Percentiles rank a stretch among this genome's conserved stretches.
These are phyloP conservation scores for Callimorpha dominula DNA, from an alignment of 2,888 invertebrate species.

Conservation along the genomic window DNA sequence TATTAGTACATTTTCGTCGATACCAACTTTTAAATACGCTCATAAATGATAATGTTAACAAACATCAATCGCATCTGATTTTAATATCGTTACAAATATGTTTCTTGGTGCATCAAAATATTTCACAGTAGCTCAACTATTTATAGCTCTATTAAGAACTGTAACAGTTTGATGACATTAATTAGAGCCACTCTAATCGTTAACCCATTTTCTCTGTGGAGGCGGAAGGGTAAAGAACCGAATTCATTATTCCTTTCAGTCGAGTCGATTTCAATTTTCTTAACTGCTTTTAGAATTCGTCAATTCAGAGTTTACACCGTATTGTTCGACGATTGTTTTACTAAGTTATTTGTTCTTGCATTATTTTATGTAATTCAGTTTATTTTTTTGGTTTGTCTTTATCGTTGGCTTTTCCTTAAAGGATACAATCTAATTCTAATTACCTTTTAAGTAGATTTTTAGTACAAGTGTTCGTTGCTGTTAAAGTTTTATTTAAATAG, in stretches of 20 bases:
- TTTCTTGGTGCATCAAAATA: slow-evolving; percentile 47
- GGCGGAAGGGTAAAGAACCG: slow-evolving; percentile 52
- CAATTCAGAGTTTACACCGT: slow-evolving; percentile 22
- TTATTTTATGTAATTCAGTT: slow-evolving; percentile 17
- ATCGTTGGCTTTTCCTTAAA: not conserved
- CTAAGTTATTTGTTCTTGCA: slow-evolving; percentile 15
- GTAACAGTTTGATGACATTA: slow-evolving; percentile 66
- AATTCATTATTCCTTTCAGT: slow-evolving; percentile 49
- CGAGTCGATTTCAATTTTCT: slow-evolving; percentile 39
- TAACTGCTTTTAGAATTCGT: slow-evolving; percentile 32
- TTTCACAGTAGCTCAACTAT: slow-evolving; percentile 64
- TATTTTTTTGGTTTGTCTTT: not conserved
- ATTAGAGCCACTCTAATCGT: slow-evolving; percentile 75
- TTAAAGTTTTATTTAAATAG: no score
- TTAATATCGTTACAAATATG: slow-evolving; percentile 1
- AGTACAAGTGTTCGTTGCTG: not conserved
- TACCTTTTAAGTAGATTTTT: not conserved
- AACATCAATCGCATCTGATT: slow-evolving; percentile 2
- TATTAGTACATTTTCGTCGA: not conserved
- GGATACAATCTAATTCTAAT: not conserved
- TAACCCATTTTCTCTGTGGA: slow-evolving; percentile 69
- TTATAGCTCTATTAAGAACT: slow-evolving; percentile 61
- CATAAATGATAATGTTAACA: not conserved
- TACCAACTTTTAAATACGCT: not conserved
- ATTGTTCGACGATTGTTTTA: slow-evolving; percentile 17